Conservation (phyloP, 1,140 invertebrate species). For the Euwallacea similis region DNA sequence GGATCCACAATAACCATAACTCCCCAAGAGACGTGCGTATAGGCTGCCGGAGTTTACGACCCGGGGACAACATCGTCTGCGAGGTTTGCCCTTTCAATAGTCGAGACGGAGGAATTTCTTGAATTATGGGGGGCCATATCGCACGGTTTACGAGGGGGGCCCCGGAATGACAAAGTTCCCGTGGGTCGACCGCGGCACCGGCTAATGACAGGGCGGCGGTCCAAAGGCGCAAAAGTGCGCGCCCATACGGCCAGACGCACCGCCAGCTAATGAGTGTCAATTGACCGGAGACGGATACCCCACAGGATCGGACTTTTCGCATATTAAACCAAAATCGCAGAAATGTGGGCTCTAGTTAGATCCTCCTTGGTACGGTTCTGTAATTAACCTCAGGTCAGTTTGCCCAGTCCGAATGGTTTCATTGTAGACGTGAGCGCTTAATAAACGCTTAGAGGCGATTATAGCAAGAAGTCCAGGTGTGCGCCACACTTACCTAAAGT, state of each 20-base stretch:
- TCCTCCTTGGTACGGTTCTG: background rate
- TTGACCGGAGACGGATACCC: conserved; percentile 13
- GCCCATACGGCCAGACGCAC: conserved; percentile 15
- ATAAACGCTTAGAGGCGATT: conserved; percentile 11
- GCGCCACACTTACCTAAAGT: background rate
- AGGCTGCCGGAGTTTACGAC: no score
- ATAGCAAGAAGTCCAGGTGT: background rate
- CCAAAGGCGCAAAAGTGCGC: conserved; percentile 6
- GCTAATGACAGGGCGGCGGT: conserved; percentile 26
- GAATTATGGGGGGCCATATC: background rate
- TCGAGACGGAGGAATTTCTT: no score
- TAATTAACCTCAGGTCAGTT: conserved; percentile 3
- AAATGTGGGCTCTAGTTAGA: no score
- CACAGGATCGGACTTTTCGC: background rate
- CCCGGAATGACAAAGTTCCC: conserved; percentile 25
- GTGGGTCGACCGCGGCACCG: conserved; percentile 15
- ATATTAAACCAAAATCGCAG: background rate
- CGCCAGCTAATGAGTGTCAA: conserved; percentile 28
- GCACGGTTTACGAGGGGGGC: background rate
- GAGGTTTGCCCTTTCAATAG: no score
- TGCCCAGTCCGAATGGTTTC: conserved; percentile 9
- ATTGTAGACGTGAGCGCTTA: conserved; percentile 19
- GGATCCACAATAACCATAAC: no score
- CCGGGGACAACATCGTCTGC: no score
- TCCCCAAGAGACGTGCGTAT: no score